Percentiles rank a stretch among this genome's conserved stretches.
Conservation (phyloP, 2,888 invertebrate genomes). For the Agrotis clavis region DNA sequence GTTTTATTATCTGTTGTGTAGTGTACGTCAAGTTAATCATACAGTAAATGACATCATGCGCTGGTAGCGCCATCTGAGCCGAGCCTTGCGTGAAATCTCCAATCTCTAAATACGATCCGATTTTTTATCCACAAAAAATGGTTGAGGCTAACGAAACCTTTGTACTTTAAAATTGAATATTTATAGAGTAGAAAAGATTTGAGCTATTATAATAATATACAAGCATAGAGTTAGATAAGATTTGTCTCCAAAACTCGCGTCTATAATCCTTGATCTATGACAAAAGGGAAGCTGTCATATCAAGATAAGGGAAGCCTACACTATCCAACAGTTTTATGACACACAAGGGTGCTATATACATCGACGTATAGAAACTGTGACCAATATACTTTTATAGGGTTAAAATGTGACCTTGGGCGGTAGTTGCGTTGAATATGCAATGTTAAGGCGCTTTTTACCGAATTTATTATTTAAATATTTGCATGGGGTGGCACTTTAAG, state of each 20-base stretch:
- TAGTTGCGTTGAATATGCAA: conserved; percentile 61
- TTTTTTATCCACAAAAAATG: no score
- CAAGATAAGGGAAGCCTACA: conserved; percentile 48
- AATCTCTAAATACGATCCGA: no score
- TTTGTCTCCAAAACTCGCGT: not conserved
- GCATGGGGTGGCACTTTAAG: conserved; percentile 32
- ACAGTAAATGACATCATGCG: no score
- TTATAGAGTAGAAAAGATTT: no score
- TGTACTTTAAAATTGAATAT: no score
- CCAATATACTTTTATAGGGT: conserved; percentile 64
- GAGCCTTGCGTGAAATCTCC: no score
- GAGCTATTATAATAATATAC: no score
- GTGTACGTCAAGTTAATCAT: no score
- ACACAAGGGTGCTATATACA: conserved; percentile 55
- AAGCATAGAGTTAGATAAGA: no score
- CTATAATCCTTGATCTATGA: conserved; percentile 20
- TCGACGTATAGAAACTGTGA: conserved; percentile 47
- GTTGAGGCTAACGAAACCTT: no score
- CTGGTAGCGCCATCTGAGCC: no score
- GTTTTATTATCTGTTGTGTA: no score
- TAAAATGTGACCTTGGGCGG: conserved; percentile 58
- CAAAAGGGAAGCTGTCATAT: conserved; percentile 54
- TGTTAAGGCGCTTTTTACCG: conserved; percentile 49
- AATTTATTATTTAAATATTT: conserved; percentile 61
- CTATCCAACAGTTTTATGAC: conserved; percentile 61